Evolutionary conservation across 2,888 invertebrate species (phyloP), one percentile per base, ranked within the genome.

Genomic region (Rosalia funebris): DNA sequence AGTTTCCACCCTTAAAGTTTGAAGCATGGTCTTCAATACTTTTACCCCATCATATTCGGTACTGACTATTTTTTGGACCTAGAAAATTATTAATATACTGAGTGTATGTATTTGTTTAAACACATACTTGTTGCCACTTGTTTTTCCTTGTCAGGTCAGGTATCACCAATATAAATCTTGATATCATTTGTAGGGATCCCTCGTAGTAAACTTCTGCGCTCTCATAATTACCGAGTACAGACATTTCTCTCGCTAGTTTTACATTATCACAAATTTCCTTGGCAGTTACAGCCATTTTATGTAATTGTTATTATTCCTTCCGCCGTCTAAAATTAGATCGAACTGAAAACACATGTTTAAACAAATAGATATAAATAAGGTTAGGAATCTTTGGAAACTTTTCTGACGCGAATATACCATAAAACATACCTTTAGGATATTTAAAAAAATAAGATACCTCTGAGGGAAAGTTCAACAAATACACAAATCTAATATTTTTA

Each of bases 221-320:
- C 77, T 98, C 97, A 79, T 98, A 98, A 82, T 96, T 95, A 15
- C 98, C 97, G 79, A 94, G 90, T 76, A 98, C 84, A 63, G 96
- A 94, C 90, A 93, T 93, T 85, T 98, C 97, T 77, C 98, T 87
- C 58, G 96, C 98, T 82, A 96, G 83, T 83, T 94, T 95, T 61
- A 96, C 93, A 84, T 96, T 96, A 84, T 96, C 96, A 85, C 91
- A 92, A 83, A 96, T 94, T 85, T 95, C 95, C 82, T 89, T 91
- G 82, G 92, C 89, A 79, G 91, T 91, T 82, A 92, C 91, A 84
- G 92, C 92, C 94, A 95, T 94, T 82, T n/a, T n/a, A n/a, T n/a
- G n/a, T n/a, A n/a, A n/a, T n/a, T n/a, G n/a, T n/a, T n/a, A 88
- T 87, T 54, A 69, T 12, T 11, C 14, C n/a, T 34, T n/a, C 11